phyloP scores from a whole-genome alignment of 2,888 invertebrate genomes.

The Melanotus villosus region DNA sequence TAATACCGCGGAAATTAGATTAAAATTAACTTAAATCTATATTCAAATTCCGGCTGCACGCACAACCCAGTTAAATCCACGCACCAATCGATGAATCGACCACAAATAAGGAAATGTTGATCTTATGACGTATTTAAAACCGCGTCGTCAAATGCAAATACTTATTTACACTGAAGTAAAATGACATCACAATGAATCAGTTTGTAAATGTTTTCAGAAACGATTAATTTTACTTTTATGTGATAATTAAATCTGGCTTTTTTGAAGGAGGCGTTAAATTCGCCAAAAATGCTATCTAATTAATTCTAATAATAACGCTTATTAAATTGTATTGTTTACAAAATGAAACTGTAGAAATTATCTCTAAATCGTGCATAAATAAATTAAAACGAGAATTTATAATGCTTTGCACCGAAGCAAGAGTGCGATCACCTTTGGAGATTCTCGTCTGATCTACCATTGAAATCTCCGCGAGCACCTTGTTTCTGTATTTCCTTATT shows the following conservation, averaged over 20 bases:
- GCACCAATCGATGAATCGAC: neutral
- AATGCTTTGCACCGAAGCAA: too few relatives aligned
- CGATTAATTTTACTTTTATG: too few relatives aligned
- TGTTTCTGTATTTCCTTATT: neutral
- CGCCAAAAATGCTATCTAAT: too few relatives aligned
- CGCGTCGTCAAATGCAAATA: neutral
- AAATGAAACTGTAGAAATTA: neutral
- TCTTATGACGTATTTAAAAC: neutral
- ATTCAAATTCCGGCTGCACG: too few relatives aligned
- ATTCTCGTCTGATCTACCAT: constrained; percentile 1
- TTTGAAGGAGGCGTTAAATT: too few relatives aligned
- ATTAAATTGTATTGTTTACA: neutral
- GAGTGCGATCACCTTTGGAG: neutral
- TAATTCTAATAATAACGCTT: too few relatives aligned
- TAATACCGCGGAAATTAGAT: neutral
- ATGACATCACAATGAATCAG: constrained; percentile 1
- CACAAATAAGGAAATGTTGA: constrained; percentile 6
- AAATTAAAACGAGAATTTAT: too few relatives aligned
- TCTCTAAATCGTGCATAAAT: too few relatives aligned
- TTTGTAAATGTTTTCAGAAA: neutral
- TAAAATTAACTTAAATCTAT: too few relatives aligned
- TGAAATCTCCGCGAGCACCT: constrained; percentile 1
- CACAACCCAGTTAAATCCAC: too few relatives aligned
- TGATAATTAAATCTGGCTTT: too few relatives aligned
- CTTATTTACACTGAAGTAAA: neutral